These are phyloP conservation scores for Sus cebifrons DNA, from an alignment of 2,797 vertebrate species.

Conservation along the genomic window DNA sequence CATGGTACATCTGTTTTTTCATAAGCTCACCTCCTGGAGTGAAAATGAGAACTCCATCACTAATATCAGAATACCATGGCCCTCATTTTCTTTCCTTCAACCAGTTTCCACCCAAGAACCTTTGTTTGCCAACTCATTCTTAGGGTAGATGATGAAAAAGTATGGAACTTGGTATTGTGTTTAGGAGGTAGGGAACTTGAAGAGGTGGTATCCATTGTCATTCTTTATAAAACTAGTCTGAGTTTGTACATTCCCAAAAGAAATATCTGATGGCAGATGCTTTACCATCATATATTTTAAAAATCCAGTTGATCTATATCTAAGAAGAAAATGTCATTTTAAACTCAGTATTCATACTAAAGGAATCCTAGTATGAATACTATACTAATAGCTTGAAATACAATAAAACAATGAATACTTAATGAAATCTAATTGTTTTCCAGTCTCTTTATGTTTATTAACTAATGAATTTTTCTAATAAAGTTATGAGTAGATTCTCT, in stretches of 20 bases:
- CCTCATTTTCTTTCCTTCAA: background rate
- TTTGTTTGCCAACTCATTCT: background rate
- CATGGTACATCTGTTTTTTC: background rate
- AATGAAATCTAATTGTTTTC: background rate
- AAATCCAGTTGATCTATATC: background rate
- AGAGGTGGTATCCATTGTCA: background rate
- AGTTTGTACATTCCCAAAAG: background rate
- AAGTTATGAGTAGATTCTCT: background rate
- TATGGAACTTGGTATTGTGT: background rate
- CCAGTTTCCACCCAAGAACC: background rate
- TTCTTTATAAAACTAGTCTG: conserved; percentile 5
- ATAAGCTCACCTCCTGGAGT: background rate
- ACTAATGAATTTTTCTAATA: conserved; percentile 2
- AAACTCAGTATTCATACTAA: background rate
- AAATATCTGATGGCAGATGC: background rate
- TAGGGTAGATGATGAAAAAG: background rate
- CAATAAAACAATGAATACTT: conserved; percentile 37
- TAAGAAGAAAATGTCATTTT: conserved; percentile 1
- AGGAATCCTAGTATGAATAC: background rate
- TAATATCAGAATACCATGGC: background rate
- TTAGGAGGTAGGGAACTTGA: background rate
- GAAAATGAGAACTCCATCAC: background rate
- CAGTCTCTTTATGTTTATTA: background rate
- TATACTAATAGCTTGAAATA: conserved; percentile 37
- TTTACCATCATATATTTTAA: background rate